These are phyloP conservation scores for Drosophila macrothrix DNA, from an alignment of 2,888 invertebrate genomes.

Conservation along the genomic window DNA sequence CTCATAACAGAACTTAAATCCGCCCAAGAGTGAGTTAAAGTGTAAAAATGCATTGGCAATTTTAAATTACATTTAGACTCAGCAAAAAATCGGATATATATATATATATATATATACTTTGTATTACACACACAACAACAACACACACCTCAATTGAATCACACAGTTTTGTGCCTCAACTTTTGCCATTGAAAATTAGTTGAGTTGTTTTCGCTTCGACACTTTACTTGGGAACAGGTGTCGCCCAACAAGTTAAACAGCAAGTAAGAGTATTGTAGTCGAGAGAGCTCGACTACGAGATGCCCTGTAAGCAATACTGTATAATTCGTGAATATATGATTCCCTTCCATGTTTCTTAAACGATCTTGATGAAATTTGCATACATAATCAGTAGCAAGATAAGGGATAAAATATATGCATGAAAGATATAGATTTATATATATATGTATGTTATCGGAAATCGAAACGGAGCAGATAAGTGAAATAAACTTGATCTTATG, in stretches of 20 bases:
- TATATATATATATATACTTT: background rate
- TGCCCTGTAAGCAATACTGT: background rate
- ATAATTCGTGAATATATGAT: rapidly evolving
- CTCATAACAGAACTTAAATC: background rate
- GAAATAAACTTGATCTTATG: background rate
- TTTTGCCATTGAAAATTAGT: background rate
- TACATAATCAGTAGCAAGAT: background rate
- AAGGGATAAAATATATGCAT: background rate
- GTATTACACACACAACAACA: background rate
- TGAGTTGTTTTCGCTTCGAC: background rate
- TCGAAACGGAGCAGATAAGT: background rate
- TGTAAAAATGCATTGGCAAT: no score
- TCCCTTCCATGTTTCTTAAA: background rate
- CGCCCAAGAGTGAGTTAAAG: background rate
- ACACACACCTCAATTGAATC: background rate
- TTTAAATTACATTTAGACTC: no score
- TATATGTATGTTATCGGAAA: background rate
- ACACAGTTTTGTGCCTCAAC: background rate
- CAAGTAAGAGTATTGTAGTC: background rate
- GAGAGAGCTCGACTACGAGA: background rate
- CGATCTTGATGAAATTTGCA: no score
- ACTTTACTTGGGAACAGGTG: background rate
- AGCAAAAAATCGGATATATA: background rate
- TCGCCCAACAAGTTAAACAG: background rate
- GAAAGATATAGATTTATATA: background rate